Percentiles rank a stretch among this genome's conserved stretches.
Conservation (phyloP, 64 coral and sea anemone genomes). For the Montipora sp. region DNA sequence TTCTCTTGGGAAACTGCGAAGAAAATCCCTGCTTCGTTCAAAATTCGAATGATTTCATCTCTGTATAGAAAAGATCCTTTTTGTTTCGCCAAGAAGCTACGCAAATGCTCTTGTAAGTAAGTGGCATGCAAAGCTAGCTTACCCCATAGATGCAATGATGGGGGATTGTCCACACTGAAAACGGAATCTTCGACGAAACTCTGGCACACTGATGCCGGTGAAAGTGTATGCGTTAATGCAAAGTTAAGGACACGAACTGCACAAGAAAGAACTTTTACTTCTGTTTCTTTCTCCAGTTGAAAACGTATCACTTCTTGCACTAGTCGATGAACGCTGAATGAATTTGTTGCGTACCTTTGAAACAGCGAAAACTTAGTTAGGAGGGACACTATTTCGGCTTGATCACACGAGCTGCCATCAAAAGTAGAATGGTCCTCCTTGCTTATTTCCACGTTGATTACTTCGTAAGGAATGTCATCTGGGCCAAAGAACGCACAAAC, state of each 20-base stretch:
- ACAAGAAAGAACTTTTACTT: conserved; percentile 17
- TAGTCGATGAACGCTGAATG: conserved; percentile 76
- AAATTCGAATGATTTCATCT: conserved; percentile 51
- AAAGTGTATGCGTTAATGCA: conserved; percentile 34
- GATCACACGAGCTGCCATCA: conserved; percentile 19
- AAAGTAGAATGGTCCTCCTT: conserved; percentile 9
- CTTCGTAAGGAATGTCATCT: conserved; percentile 80
- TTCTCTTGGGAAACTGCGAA: conserved; percentile 74
- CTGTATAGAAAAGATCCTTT: conserved; percentile 46
- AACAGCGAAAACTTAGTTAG: conserved; percentile 91
- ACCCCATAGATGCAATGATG: conserved; percentile 76
- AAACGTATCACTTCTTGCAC: conserved; percentile 84
- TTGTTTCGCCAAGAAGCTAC: background rate
- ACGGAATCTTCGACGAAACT: conserved; percentile 64
- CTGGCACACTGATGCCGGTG: conserved; percentile 44
- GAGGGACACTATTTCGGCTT: conserved; percentile 41
- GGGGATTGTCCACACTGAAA: conserved; percentile 50
- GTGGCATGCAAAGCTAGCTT: conserved; percentile 58
- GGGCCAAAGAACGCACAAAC: conserved; percentile 69
- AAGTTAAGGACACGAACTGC: conserved; percentile 57
- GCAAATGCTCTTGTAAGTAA: conserved; percentile 57
- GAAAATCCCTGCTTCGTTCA: conserved; percentile 80
- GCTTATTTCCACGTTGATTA: conserved; percentile 73
- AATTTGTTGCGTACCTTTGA: conserved; percentile 53
- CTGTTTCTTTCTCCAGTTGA: conserved; percentile 11